phyloP scores from a whole-genome alignment of 2,113 vertebrate species.

The Nicator chloris region DNA sequence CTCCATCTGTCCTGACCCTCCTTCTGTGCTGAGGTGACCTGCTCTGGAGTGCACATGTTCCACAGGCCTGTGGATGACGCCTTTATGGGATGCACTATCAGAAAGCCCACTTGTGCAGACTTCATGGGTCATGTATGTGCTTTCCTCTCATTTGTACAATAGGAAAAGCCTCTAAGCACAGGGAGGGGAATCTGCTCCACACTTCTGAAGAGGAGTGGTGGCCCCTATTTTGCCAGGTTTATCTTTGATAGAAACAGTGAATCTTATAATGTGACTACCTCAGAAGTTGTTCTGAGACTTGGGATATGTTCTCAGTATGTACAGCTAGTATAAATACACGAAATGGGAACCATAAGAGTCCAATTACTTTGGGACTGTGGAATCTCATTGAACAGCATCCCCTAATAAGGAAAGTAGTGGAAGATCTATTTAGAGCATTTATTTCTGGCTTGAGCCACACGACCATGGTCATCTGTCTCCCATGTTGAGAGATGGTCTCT shows the following conservation, averaged over 20 bases:
- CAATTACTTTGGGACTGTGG: not conserved
- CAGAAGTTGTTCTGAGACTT: not conserved
- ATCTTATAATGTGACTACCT: not conserved
- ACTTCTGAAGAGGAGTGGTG: not conserved
- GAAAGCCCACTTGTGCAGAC: not conserved
- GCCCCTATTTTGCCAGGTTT: not conserved
- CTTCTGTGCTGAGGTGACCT: not conserved
- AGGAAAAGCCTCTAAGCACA: not conserved
- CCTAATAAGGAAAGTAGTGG: not conserved
- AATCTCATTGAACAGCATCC: constrained; percentile 8
- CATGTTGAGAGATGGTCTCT: not conserved
- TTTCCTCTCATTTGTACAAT: accelerated
- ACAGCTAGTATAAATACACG: not conserved
- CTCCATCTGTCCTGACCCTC: not conserved
- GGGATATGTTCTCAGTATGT: not conserved
- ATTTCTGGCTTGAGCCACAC: not conserved
- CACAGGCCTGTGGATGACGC: not conserved
- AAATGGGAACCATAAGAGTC: not conserved
- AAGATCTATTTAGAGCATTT: constrained; percentile 1
- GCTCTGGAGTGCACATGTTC: not conserved
- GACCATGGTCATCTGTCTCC: not conserved
- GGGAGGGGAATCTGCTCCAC: not conserved
- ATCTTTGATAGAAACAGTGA: not conserved
- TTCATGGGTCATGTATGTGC: not conserved
- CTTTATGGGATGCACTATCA: not conserved